Evolutionary conservation across 2,797 vertebrate species (phyloP).

Genomic region (Apogon talboti): DNA sequence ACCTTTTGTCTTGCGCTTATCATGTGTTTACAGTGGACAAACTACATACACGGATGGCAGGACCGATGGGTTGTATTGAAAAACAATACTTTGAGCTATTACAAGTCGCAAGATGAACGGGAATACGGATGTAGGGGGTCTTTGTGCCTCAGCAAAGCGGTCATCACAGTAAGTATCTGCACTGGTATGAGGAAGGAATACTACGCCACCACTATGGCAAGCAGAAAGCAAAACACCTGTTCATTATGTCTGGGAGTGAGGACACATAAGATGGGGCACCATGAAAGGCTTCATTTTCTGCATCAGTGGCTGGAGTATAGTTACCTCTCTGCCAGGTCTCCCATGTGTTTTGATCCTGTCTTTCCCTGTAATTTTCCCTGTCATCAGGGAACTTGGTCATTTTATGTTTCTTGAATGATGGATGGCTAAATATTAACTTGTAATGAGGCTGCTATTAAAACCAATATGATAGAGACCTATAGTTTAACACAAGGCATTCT

Average conservation of each 20-base stretch:
- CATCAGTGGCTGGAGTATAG: slow-evolving; percentile 15
- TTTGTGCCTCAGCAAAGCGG: slow-evolving; percentile 96
- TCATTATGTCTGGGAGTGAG: slow-evolving; percentile 9
- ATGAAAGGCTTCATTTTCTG: slow-evolving; percentile 13
- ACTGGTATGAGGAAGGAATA: neutral
- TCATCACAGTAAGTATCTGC: slow-evolving; percentile 90
- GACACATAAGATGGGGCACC: neutral
- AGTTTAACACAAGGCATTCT: slow-evolving; percentile 22
- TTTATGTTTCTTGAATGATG: slow-evolving; percentile 25
- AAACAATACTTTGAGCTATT: slow-evolving; percentile 95
- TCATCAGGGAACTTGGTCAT: neutral
- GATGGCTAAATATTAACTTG: slow-evolving; percentile 67
- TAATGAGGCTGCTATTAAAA: slow-evolving; percentile 40
- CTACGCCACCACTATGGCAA: neutral
- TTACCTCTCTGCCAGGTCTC: slow-evolving; percentile 10
- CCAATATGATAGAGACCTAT: slow-evolving; percentile 24
- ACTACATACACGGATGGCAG: slow-evolving; percentile 99
- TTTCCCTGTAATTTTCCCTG: slow-evolving; percentile 1
- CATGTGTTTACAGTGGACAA: slow-evolving; percentile 91
- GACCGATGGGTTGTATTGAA: slow-evolving; percentile 98
- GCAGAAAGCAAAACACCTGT: slow-evolving; percentile 28
- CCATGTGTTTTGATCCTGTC: slow-evolving; percentile 16
- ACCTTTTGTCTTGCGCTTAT: slow-evolving; percentile 1
- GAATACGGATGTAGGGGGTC: slow-evolving; percentile 97
- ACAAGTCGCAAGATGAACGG: slow-evolving; percentile 96